A percentile compares a stretch with the other conserved stretches of the same genome.
Conservation (phyloP, 1,140 invertebrate species). For the Drosophila ercepeae region DNA sequence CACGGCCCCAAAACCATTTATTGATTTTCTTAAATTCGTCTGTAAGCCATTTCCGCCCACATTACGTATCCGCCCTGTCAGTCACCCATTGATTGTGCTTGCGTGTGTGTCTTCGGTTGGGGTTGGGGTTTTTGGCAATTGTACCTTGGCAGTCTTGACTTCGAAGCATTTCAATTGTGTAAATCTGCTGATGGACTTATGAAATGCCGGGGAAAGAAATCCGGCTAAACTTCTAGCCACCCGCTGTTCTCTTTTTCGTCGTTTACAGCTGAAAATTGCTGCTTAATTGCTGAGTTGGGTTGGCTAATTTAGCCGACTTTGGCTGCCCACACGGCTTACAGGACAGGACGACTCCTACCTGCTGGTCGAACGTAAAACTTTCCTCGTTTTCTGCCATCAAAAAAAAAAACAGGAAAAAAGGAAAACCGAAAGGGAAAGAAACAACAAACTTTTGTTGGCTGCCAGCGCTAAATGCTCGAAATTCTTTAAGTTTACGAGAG, state of each 20-base stretch:
- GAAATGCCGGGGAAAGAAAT: conserved; percentile 21
- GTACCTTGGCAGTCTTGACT: conserved; percentile 7
- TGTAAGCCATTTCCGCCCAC: conserved; percentile 2
- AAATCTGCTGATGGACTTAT: conserved; percentile 63
- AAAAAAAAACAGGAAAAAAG: neutral
- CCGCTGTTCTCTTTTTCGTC: conserved; percentile 21
- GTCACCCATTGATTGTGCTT: conserved; percentile 28
- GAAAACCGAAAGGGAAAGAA: conserved; percentile 5
- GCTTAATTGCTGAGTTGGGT: conserved; percentile 66
- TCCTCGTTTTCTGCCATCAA: conserved; percentile 27
- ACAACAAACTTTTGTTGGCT: conserved; percentile 54
- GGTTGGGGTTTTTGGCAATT: conserved; percentile 34
- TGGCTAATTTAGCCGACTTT: conserved; percentile 63
- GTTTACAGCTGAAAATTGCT: conserved; percentile 65
- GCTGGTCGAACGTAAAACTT: conserved; percentile 51
- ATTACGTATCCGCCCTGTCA: conserved; percentile 32
- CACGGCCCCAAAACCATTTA: conserved; percentile 9
- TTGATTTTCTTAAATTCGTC: conserved; percentile 48
- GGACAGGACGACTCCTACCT: conserved; percentile 32
- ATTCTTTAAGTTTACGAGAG: conserved; percentile 77
- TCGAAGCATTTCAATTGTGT: conserved; percentile 41
- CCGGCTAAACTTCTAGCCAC: conserved; percentile 9
- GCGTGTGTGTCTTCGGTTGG: conserved; percentile 26
- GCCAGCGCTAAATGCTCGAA: conserved; percentile 75
- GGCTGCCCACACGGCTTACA: conserved; percentile 20